Evolutionary conservation across 2,888 invertebrate genomes (phyloP).

Genomic region (Adelognathus sp.): DNA sequence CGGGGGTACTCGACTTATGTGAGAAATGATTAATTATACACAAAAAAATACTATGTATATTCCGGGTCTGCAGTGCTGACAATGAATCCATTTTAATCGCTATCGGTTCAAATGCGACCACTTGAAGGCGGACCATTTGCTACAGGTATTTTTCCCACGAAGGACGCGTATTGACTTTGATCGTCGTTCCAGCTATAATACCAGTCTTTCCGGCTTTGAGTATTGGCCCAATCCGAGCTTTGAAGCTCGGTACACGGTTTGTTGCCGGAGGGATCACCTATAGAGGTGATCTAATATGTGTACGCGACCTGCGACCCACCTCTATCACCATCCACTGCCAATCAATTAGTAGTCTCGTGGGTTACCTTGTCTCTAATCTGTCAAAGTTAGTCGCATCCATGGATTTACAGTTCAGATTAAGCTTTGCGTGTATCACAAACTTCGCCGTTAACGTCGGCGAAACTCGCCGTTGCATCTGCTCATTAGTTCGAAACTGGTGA

Average conservation of each 20-base stretch:
- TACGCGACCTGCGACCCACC: slow-evolving; percentile 29
- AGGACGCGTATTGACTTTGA: slow-evolving; percentile 50
- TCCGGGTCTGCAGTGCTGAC: too few relatives aligned
- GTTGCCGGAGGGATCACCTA: slow-evolving; percentile 8
- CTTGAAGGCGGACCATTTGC: neutral
- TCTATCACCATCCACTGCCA: slow-evolving; percentile 23
- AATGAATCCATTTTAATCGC: too few relatives aligned
- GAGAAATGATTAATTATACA: too few relatives aligned
- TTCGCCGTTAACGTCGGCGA: slow-evolving; percentile 5
- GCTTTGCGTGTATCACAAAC: slow-evolving; percentile 27
- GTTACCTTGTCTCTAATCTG: slow-evolving; percentile 38
- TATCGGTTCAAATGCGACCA: too few relatives aligned
- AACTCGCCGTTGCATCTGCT: slow-evolving; percentile 3
- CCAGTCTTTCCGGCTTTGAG: neutral
- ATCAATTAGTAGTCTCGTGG: slow-evolving; percentile 46
- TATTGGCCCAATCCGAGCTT: slow-evolving; percentile 17
- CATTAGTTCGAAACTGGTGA: neutral
- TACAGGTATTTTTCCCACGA: neutral
- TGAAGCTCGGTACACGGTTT: neutral
- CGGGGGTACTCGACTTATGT: too few relatives aligned
- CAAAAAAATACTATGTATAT: too few relatives aligned
- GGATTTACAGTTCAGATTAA: slow-evolving; percentile 19
- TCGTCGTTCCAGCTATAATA: neutral
- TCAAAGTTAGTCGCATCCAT: slow-evolving; percentile 32
- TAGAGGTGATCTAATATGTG: slow-evolving; percentile 40